These are phyloP conservation scores for Tinamus major DNA, from an alignment of 2,797 vertebrate species.

Conservation along the genomic window DNA sequence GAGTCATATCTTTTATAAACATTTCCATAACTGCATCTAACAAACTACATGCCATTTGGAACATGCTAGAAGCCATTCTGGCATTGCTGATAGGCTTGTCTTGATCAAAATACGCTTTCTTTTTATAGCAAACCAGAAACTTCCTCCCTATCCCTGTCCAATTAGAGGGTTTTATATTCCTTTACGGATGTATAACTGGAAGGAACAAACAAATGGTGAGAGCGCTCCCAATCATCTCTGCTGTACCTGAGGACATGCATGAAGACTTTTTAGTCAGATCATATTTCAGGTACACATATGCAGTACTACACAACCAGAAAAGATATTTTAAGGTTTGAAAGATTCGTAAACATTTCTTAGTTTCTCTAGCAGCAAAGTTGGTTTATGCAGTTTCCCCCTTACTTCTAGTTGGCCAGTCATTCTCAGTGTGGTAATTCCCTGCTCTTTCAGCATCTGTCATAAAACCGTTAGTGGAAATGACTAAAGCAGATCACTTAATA, in stretches of 20 bases:
- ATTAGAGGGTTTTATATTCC: not conserved
- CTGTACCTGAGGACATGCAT: not conserved
- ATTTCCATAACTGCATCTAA: not conserved
- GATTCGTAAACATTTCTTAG: not conserved
- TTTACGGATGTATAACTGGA: not conserved
- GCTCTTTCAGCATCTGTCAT: not conserved
- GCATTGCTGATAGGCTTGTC: not conserved
- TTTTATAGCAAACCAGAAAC: constrained; percentile 8
- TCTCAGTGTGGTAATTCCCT: not conserved
- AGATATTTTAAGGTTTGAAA: no score
- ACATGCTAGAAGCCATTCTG: not conserved
- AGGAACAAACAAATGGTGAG: constrained; percentile 15
- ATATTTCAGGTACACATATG: not conserved
- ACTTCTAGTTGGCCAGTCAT: not conserved
- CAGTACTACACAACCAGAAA: not conserved
- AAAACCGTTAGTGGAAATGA: not conserved
- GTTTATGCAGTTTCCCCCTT: not conserved
- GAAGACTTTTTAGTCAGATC: not conserved
- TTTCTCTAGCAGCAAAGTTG: not conserved
- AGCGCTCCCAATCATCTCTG: not conserved
- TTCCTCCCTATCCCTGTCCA: not conserved
- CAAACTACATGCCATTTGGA: not conserved
- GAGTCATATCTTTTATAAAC: not conserved
- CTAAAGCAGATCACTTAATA: not conserved
- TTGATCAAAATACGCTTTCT: not conserved